Base-by-base conservation (phyloP, 2,113 vertebrate genomes). In the Pongo pygmaeus region DNA sequence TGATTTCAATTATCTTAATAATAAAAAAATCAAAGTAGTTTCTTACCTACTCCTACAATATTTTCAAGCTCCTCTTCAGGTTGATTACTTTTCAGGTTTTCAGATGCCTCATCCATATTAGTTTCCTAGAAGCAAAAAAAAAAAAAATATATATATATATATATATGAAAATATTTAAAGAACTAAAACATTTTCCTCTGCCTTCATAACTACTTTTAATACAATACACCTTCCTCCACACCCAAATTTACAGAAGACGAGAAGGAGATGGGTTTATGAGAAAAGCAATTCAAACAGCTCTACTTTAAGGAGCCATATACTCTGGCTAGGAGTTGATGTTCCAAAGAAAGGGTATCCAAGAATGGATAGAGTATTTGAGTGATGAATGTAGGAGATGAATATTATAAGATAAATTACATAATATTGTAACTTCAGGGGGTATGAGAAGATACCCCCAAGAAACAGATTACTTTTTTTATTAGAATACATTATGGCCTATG, bases 1-100 rank as follows among this genome's bases (percentile, higher is more conserved):
- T 94, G 1, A 64, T 93, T 96, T 96, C 75, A 93, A 87, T 93
- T 74, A 92, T 78, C 23, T 93, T 94, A 93, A 79, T 57, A 75
- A 92, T 90, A 95, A 43, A 84, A 93, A 87, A 16, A 70, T 46
- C 61, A 92, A 93, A 69, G 70, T 84, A n/a, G 35, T 94, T 95
- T 96, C 77, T 96, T 88, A 98, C 98, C 90, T 79, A 84, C 46
- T 88, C 8, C 16, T 61, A 30, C 1, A 85, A 16, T 12, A 70
- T 40, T 46, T 75, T 80, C 67, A 94, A 74, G 7, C 18, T 67
- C 35, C n/a, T 87, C 52, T 90, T 94, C 81, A 23, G 40, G 2
- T 3, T 12, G 14, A 48, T 20, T 6, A 61, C 6, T 48, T 57
- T 6, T 8, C 8, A 1, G 8, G 30, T 1, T 52, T 92, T 70